A percentile compares a stretch with the other conserved stretches of the same genome.
These are phyloP conservation scores for Rotaria magnacalcarata DNA, from an alignment of 2,888 invertebrate genomes.

Conservation along the genomic window DNA sequence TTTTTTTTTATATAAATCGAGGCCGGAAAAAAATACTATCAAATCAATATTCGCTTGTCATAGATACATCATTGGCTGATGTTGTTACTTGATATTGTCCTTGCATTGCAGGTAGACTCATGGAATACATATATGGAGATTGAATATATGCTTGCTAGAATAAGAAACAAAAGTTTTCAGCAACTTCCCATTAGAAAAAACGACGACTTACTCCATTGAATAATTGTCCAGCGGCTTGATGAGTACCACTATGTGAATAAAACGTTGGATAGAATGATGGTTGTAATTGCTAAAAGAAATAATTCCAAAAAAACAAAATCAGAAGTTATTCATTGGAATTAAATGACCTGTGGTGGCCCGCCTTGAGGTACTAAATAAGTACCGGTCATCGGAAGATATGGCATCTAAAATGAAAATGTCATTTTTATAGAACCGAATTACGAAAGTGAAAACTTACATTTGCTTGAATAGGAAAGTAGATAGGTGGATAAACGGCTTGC, in stretches of 20 bases:
- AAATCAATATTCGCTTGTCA: conserved; percentile 3
- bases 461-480: not conserved
- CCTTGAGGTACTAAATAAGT: not conserved
- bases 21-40: not conserved
- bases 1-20: too few species aligned
- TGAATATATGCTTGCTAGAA: not conserved
- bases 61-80: not conserved
- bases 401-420: not conserved
- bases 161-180: not conserved
- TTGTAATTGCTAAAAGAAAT: not conserved
- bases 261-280: conserved; percentile 7
- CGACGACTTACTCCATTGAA: not conserved
- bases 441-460: not conserved
- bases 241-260: not conserved
- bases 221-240: conserved; percentile 1
- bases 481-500: not conserved
- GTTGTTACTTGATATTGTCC: not conserved
- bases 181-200: too few species aligned
- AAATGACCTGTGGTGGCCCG: not conserved
- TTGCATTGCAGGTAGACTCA: not conserved
- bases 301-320: not conserved
- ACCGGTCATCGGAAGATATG: not conserved
- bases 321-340: not conserved
- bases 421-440: too few species aligned
- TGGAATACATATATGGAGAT: not conserved